Conservation (phyloP, 1,140 invertebrate species). For the Aphelinus certus region DNA sequence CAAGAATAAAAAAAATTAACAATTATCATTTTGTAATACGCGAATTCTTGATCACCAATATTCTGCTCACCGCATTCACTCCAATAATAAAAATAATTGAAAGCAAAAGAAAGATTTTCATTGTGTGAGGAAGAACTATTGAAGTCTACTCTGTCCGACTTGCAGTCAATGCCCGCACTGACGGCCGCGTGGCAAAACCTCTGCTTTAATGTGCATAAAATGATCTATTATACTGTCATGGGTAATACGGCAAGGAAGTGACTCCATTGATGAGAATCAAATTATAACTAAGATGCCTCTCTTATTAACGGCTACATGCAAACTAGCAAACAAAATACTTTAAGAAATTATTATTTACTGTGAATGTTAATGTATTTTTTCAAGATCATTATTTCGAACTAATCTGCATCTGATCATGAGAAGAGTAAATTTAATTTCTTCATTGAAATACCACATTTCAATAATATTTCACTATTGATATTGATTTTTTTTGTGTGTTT, state of each 20-base stretch:
- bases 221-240: conserved; percentile 14
- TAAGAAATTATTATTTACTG: no score
- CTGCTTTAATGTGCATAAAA: conserved; percentile 13
- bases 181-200: background rate
- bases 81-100: background rate
- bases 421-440: no score
- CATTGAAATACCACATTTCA: no score
- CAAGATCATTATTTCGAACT: no score
- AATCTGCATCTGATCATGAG: no score
- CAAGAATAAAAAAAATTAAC: background rate
- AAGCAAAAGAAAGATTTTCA: background rate
- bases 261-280: conserved; percentile 3
- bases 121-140: background rate
- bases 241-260: background rate
- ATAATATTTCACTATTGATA: no score
- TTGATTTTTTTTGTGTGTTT: no score
- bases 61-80: background rate
- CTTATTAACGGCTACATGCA: no score
- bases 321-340: no score
- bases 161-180: conserved; percentile 4
- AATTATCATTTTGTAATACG: no score
- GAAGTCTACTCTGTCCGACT: background rate
- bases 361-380: no score
- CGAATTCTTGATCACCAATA: no score
- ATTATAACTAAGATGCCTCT: background rate